These are phyloP conservation scores for Diadumene lineata DNA, from an alignment of 92 coral and sea anemone species.

Conservation along the genomic window DNA sequence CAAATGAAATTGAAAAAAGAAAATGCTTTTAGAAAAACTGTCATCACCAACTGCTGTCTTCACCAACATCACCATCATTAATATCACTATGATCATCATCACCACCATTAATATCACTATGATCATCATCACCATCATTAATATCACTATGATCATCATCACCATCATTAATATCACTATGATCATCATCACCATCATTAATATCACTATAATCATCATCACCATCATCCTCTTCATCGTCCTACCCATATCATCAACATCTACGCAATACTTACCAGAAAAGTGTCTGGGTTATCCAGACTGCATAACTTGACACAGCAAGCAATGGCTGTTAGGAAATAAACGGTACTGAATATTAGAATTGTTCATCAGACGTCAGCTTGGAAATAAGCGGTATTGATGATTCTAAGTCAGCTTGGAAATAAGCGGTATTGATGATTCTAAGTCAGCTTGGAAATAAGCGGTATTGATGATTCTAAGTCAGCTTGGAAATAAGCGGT, in stretches of 20 bases:
- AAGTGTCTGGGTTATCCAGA: constrained; percentile 89
- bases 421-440: too few species aligned
- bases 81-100: not conserved
- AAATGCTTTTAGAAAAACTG: too few species aligned
- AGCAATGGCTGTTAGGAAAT: constrained; percentile 66
- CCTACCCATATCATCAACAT: not conserved
- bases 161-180: not conserved
- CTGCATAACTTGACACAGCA: constrained; percentile 69
- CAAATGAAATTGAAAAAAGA: not conserved
- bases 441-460: too few species aligned
- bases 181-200: not conserved
- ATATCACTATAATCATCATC: not conserved
- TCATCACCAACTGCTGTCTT: not conserved
- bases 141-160: not conserved
- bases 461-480: too few species aligned
- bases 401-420: too few species aligned
- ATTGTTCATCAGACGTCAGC: too few species aligned
- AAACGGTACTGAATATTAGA: too few species aligned
- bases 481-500: too few species aligned
- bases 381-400: too few species aligned
- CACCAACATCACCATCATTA: not conserved
- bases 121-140: not conserved
- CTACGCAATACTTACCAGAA: constrained; percentile 68
- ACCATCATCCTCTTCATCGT: not conserved
- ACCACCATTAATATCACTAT: not conserved